Conservation (phyloP, 2,113 vertebrate species). For the Stictonetta naevosa region DNA sequence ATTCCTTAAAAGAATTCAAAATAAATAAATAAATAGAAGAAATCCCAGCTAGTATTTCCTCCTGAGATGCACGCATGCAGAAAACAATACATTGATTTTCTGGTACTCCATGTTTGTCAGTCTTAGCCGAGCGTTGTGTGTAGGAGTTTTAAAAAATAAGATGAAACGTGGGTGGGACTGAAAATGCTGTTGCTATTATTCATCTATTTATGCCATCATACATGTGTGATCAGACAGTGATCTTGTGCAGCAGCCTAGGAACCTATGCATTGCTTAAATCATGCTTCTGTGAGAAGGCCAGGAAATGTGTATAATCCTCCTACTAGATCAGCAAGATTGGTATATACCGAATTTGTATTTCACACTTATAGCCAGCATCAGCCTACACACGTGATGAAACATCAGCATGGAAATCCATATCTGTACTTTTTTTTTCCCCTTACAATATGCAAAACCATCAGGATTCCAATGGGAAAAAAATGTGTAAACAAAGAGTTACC, state of each 20-base stretch:
- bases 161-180: constrained; percentile 47
- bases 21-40: neutral
- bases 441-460: neutral
- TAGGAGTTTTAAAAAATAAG: constrained; percentile 15
- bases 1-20: neutral
- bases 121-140: neutral
- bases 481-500: neutral
- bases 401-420: neutral
- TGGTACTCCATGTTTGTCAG: neutral
- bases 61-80: neutral
- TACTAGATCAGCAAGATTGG: constrained; percentile 15
- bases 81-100: constrained; percentile 1
- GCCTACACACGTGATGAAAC: constrained; percentile 37
- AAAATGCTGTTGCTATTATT: constrained; percentile 51
- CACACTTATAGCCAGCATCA: neutral
- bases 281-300: neutral
- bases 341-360: constrained; percentile 1
- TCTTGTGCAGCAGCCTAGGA: constrained; percentile 19
- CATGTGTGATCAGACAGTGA: constrained; percentile 19
- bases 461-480: neutral
- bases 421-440: neutral
- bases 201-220: constrained; percentile 37
- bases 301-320: constrained; percentile 4
- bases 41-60: neutral
- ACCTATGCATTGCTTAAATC: neutral